A percentile compares a stretch with the other conserved stretches of the same genome.
phyloP scores from a whole-genome alignment of 2,888 invertebrate species.

The Hydraecia micacea region DNA sequence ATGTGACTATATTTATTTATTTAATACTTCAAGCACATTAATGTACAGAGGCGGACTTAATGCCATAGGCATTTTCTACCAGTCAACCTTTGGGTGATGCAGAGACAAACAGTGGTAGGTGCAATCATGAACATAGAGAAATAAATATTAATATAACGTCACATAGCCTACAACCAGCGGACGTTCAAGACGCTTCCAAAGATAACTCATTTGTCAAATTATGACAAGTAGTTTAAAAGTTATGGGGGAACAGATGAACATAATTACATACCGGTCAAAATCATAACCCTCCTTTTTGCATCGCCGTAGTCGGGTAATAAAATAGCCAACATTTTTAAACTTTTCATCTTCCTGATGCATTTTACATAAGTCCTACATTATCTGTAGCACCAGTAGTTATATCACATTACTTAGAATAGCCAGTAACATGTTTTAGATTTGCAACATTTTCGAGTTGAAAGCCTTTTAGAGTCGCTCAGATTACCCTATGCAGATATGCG shows the following conservation, averaged over 20 bases:
- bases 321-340: background rate
- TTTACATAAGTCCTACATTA: slow-evolving; percentile 7
- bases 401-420: slow-evolving; percentile 14
- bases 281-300: background rate
- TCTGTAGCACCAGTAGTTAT: background rate
- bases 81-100: no score
- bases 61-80: no score
- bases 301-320: background rate
- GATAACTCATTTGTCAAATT: background rate
- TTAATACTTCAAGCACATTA: no score
- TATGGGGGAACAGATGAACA: background rate
- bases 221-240: background rate
- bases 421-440: slow-evolving; percentile 40
- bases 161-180: background rate
- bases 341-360: slow-evolving; percentile 20
- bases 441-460: slow-evolving; percentile 49
- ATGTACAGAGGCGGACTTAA: no score
- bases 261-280: background rate
- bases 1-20: background rate
- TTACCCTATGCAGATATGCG: slow-evolving; percentile 58
- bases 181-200: background rate
- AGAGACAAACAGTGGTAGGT: no score
- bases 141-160: background rate
- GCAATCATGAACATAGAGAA: no score
- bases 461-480: slow-evolving; percentile 44